Base-by-base conservation (phyloP, 1,140 invertebrate genomes). In the Achroia grisella region DNA sequence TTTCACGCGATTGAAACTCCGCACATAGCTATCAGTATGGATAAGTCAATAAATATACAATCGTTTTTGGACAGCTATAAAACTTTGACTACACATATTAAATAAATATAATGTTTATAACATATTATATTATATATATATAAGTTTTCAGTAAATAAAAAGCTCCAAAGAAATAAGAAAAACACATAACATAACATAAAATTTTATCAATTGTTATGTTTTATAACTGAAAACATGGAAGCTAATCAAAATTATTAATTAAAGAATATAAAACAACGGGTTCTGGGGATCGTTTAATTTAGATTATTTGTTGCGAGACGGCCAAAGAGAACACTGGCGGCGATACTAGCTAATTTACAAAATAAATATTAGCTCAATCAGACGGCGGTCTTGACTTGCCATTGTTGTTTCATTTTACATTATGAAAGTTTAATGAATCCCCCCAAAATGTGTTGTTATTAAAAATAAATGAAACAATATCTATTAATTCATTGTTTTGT, bases 331-430 rank as follows among this genome's bases (percentile, higher is more conserved):
- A 62, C 55, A 69, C 70, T 65, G 49, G 53, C 53, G 68, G 65
- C 56, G 42, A 62, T 71, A 70, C 69, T 65, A 77, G 75, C 71
- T 87, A 87, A 87, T 87, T 87, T 86, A 62, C 67, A 85, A 81
- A 81, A 87, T 84, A 86, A 86, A 87, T 87, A 86, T 87, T 86
- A 59, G 74, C 68, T 71, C 72, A 82, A 83, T 84, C 80, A 76
- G 56, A 80, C 65, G 49, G 31, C 30, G 51, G 56, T 52, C 36
- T 46, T 42, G 51, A 59, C 53, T 63, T 62, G 51, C 47, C 56
- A 41, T 41, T 49, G 48, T 59, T 62, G 39, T 39, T 47, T 47
- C 37, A 40, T 47, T 47, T 40, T 39, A 23, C 17, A 23, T 23
- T 23, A 23, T 6, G 17, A 23, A 23, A 23, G 17, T 23, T 23